A percentile compares a stretch with the other conserved stretches of the same genome.
Evolutionary conservation across 2,113 vertebrate species (phyloP).

Genomic region (Vombatus ursinus): DNA sequence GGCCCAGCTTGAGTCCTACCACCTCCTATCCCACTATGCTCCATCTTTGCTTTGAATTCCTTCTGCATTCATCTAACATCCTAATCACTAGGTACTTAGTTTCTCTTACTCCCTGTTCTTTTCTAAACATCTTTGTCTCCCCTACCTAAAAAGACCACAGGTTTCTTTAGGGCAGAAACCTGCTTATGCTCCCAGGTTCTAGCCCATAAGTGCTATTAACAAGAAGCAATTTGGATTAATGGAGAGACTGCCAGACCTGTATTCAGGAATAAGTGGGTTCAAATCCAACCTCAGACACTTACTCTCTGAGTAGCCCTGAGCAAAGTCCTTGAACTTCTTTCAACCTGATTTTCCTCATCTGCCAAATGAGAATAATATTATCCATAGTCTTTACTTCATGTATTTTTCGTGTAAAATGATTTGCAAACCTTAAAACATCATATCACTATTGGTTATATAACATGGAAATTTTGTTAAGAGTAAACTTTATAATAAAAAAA

Average conservation of each 20-base stretch:
- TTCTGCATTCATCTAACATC: not conserved
- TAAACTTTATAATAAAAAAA: not conserved
- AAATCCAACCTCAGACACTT: not conserved
- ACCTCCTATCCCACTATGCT: no score
- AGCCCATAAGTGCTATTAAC: no score
- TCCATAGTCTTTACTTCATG: not conserved
- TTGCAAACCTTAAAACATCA: not conserved
- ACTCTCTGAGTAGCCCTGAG: not conserved
- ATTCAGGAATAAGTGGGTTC: not conserved
- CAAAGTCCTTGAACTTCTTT: not conserved
- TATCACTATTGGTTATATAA: not conserved
- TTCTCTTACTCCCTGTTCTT: no score
- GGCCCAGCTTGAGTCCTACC: no score
- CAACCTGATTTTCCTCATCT: not conserved
- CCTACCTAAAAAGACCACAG: no score
- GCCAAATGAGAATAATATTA: not conserved
- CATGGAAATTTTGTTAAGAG: not conserved
- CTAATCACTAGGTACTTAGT: no score
- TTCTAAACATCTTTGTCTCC: no score
- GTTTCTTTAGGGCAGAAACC: no score
- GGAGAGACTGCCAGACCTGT: not conserved
- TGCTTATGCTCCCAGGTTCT: no score
- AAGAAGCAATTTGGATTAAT: not conserved
- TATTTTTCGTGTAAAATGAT: not conserved
- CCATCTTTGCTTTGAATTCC: not conserved